These are phyloP conservation scores for Cantharis rufa DNA, from an alignment of 2,888 invertebrate genomes.

Conservation along the genomic window DNA sequence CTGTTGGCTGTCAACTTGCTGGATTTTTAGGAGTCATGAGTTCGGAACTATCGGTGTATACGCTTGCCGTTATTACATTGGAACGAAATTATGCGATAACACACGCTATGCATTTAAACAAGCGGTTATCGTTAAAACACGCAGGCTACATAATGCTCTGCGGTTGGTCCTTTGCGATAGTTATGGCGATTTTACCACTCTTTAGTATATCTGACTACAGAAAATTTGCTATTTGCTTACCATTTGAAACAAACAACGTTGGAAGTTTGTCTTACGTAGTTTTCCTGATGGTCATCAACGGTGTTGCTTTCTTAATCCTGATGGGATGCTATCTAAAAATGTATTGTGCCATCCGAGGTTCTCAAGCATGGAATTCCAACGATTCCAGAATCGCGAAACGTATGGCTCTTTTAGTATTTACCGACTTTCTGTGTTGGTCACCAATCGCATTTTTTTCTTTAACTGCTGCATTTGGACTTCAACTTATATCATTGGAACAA, in stretches of 20 bases:
- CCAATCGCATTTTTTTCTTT: constrained; percentile 95
- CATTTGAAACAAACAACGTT: constrained; percentile 82
- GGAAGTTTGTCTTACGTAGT: constrained; percentile 87
- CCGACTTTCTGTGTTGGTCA: constrained; percentile 97
- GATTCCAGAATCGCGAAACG: constrained; percentile 95
- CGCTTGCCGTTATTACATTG: constrained; percentile 92
- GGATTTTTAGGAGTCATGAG: constrained; percentile 94
- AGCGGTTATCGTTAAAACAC: constrained; percentile 86
- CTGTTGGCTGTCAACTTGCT: constrained; percentile 87
- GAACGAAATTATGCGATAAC: constrained; percentile 97
- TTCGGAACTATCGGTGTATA: constrained; percentile 93
- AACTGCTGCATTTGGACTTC: constrained; percentile 90
- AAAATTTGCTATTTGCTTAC: constrained; percentile 95
- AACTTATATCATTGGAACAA: constrained; percentile 89
- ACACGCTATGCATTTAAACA: constrained; percentile 96
- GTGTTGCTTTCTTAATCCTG: constrained; percentile 89
- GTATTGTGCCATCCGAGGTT: constrained; percentile 97
- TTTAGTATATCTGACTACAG: constrained; percentile 93
- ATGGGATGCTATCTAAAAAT: constrained; percentile 96
- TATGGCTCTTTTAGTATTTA: constrained; percentile 95
- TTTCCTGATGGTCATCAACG: constrained; percentile 88
- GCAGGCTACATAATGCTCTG: constrained; percentile 89
- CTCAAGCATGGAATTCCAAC: constrained; percentile 96
- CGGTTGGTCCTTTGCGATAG: constrained; percentile 89
- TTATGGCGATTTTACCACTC: constrained; percentile 87